Percentiles rank a stretch among this genome's conserved stretches.
phyloP scores from a whole-genome alignment of 2,888 invertebrate genomes.

The Hirudinaria manillensis region DNA sequence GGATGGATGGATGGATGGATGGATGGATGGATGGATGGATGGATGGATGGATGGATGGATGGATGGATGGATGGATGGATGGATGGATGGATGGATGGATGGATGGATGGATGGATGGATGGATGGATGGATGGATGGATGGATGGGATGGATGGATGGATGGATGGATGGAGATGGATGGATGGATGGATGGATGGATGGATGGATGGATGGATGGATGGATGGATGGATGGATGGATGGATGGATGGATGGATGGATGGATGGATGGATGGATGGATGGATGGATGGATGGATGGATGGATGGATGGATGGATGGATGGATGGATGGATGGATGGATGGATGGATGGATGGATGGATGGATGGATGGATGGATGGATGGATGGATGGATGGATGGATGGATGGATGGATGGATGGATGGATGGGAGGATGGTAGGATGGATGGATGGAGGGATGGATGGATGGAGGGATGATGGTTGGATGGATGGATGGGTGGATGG shows the following conservation, averaged over 20 bases:
- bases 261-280: conserved; percentile 15
- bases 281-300: conserved; percentile 12
- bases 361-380: conserved; percentile 20
- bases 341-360: conserved; percentile 17
- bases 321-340: not conserved
- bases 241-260: conserved; percentile 15
- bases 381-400: conserved; percentile 15
- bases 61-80: not conserved
- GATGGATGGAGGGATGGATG: too few relatives aligned
- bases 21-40: too few relatives aligned
- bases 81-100: not conserved
- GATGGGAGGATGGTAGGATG: too few relatives aligned
- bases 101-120: not conserved
- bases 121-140: not conserved
- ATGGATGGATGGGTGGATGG: too few relatives aligned
- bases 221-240: conserved; percentile 20
- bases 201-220: conserved; percentile 18
- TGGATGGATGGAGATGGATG: conserved; percentile 8
- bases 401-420: conserved; percentile 13
- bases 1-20: too few relatives aligned
- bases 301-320: not conserved
- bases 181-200: conserved; percentile 6
- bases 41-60: not conserved
- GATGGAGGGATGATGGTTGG: too few relatives aligned
- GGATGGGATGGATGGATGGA: too few relatives aligned